Base-by-base conservation (phyloP, 2,113 vertebrate species). In the Salvelinus sp. region DNA sequence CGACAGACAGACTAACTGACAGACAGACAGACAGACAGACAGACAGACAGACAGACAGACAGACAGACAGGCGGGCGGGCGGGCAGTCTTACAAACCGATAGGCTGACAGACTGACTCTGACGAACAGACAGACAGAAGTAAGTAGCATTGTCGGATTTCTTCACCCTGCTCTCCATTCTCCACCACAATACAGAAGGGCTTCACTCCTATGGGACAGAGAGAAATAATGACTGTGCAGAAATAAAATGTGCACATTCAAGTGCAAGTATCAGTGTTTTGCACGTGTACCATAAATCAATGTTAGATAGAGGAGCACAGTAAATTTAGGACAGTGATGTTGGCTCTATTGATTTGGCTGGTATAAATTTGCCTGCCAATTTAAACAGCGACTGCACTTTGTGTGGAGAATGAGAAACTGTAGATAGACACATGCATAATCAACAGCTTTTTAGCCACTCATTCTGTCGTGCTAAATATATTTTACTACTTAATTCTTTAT, bases 191-290 rank as follows among this genome's bases (percentile, higher is more conserved):
- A 68, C 76, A 79, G 82, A 23, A 64, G 25, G 38, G 33, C 28
- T 16, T 25, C 71, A 47, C 69, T 54, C 13, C 50, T 54, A 54
- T 54, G 50, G 50, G 50, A 54, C 12, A 54, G 50, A 54, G 50
- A 18, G 16, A 33, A 66, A 16, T 16, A 57, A 38, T 87, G 88
- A 88, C 83, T 71, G 66, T 83, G 89, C 87, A 88, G 79, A 85
- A 87, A 87, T 58, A 65, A 72, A 77, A 18, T 6, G 14, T 60
- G 25, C 28, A 44, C 50, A 47, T 25, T 76, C 72, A 72, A 30
- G 38, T 5, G 27, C 23, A 18, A 71, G 33, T 71, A 22, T 74
- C 66, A 50, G 4, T 44, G 72, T 54, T 70, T 57, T 71, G 78
- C 48, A 44, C 60, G 70, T 69, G 25, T 22, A 65, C 75, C 47